phyloP scores from a whole-genome alignment of 2,888 invertebrate species.

The Myopa testacea region DNA sequence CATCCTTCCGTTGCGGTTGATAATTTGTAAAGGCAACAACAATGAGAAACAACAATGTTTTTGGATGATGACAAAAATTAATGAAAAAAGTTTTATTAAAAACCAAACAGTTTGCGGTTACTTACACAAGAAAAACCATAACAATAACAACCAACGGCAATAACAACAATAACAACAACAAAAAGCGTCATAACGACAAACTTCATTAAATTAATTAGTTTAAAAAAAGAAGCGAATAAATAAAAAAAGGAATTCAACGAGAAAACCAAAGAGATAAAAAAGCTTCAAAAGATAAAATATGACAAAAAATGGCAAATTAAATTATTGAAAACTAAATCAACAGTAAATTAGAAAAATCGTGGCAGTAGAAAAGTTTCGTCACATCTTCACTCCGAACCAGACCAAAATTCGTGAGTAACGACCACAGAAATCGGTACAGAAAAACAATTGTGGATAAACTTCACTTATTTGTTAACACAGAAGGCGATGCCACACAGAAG shows the following conservation, averaged over 20 bases:
- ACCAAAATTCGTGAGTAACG: background rate
- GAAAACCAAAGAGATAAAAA: background rate
- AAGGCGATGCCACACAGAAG: background rate
- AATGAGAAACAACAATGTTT: conserved; percentile 35
- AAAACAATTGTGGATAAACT: background rate
- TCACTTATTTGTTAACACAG: background rate
- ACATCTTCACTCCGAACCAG: conserved; percentile 24
- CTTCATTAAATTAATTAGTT: conserved; percentile 46
- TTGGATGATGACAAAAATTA: conserved; percentile 56
- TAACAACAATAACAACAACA: conserved; percentile 15
- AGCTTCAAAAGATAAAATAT: conserved; percentile 6
- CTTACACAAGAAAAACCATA: background rate
- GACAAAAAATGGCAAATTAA: background rate
- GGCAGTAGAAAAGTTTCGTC: conserved; percentile 25
- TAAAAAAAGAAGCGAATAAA: conserved; percentile 40
- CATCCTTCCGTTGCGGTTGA: conserved; percentile 37
- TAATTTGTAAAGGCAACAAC: conserved; percentile 41
- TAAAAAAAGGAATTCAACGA: conserved; percentile 13
- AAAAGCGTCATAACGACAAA: conserved; percentile 40
- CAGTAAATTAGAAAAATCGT: background rate
- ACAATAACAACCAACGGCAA: conserved; percentile 18
- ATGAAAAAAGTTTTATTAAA: conserved; percentile 61
- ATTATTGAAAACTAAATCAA: background rate
- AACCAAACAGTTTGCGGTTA: conserved; percentile 32
- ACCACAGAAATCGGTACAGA: background rate